Base-by-base conservation (phyloP, 2,888 invertebrate species). In the Hecatera dysodea region DNA sequence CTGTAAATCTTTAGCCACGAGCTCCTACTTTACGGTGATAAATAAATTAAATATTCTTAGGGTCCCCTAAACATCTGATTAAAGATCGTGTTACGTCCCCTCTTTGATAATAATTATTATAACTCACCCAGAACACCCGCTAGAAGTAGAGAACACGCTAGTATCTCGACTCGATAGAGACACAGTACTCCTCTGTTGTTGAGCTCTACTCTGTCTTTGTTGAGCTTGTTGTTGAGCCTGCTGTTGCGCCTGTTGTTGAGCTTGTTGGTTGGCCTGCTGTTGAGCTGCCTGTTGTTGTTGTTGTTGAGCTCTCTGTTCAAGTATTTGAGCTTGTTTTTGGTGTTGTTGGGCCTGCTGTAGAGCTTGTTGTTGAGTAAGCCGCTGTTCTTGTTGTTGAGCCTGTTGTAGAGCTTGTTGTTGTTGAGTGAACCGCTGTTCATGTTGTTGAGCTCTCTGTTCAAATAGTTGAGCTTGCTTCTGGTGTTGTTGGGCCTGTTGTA, bases 61-160 rank as follows among this genome's bases (percentile, higher is more conserved):
- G n/a, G n/a, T n/a, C n/a, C n/a, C n/a, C n/a, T n/a, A n/a, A n/a
- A n/a, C n/a, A n/a, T n/a, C n/a, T n/a, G n/a, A n/a, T n/a, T n/a
- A n/a, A n/a, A n/a, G n/a, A n/a, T n/a, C n/a, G n/a, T n/a, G n/a
- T n/a, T n/a, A n/a, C n/a, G n/a, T n/a, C n/a, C n/a, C n/a, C 6
- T 6, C 6, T 29, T 29, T 29, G 29, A 29, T 4, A 29, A 6
- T 4, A 19, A 27, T 29, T 0, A 19, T 52, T 3, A 9, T 0
- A 2, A 36, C 89, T 88, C 66, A 96, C 96, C 93, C 95, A 2
- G 95, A 95, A 81, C 95, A 95, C 0, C 94, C 94, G 0, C 95
- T 95, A 0, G 94, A 95, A 0, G 95, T 94, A 0, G 95, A 96
- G 76, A 93, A 95, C 4, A 96, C 94, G 65, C 96, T 96, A 0